Evolutionary conservation across 2,888 invertebrate genomes (phyloP), one percentile per base, ranked within the genome.

Genomic region (Drosophila parthenogenetica): DNA sequence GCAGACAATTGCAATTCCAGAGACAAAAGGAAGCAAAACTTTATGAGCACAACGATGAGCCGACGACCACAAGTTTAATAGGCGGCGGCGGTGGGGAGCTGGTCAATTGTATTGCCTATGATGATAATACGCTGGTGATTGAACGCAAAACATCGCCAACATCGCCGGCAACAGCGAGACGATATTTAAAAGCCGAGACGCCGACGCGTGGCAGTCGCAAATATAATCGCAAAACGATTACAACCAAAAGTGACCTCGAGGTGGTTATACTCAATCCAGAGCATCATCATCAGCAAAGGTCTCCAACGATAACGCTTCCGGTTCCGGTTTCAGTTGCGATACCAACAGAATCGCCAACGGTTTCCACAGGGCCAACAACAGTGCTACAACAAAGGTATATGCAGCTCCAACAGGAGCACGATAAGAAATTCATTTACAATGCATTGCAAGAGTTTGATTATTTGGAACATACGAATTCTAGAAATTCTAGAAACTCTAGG

Each of bases 371-470:
- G 37, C 68, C 74, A 32, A 71, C 74, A 32, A 69, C 87, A 48
- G 83, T 84, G 58, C 82, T 87, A 59, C 85, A 85, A 73, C 85
- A 85, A 87, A 85, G 85, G 85, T 85, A 85, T 85, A 75, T 85
- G 76, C 87, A 82, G 75, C 85, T 85, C 82, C 85, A 80, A 67
- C 82, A 69, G 73, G 85, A 84, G 79, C 78, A 84, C 82, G 82
- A 87, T 75, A 82, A 80, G 73, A 85, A 82, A 81, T 82, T 77
- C 75, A 85, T 87, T 74, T 82, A 77, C 74, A 85, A 82, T 84
- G 87, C 83, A 77, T 81, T 85, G 71, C 82, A 82, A 80, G 80
- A 82, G 73, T 87, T 87, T 78, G 77, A 85, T 71, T 81, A 70
- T 79, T 80, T 84, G 85, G 80, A 87, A 73, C 78, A 79, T 46